Evolutionary conservation across 2,797 vertebrate genomes (phyloP).

Genomic region (Galago senegalensis): DNA sequence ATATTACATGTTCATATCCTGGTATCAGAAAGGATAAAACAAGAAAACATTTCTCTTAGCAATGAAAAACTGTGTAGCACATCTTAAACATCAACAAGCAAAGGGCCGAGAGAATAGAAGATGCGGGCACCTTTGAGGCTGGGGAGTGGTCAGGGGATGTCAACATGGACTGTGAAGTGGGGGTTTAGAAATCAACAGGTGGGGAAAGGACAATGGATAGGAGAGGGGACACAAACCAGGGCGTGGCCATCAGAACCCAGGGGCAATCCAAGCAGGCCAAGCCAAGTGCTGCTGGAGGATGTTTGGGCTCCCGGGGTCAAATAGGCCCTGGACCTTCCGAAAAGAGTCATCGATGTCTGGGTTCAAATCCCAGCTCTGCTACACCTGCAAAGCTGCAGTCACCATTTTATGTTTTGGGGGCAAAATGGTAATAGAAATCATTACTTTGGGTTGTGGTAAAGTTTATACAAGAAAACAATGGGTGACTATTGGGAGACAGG

Average conservation of each 20-base stretch:
- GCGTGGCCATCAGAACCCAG: background rate
- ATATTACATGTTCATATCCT: background rate
- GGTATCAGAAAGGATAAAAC: background rate
- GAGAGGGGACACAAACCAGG: background rate
- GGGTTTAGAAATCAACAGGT: background rate
- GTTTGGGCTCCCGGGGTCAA: too few species aligned
- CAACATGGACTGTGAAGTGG: background rate
- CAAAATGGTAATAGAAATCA: background rate
- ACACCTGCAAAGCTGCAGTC: background rate
- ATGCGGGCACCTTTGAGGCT: background rate
- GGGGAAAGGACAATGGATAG: rapidly evolving
- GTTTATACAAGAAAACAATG: rapidly evolving
- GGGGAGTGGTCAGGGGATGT: rapidly evolving
- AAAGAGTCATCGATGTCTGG: background rate
- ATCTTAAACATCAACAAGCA: rapidly evolving
- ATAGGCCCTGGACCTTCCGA: rapidly evolving
- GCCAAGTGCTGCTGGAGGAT: background rate
- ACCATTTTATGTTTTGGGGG: too few species aligned
- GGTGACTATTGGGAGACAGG: rapidly evolving
- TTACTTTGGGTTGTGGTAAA: background rate
- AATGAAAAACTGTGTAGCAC: background rate
- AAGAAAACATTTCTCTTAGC: background rate
- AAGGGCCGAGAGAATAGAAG: background rate
- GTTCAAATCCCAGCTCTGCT: background rate
- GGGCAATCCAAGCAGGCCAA: too few species aligned